Evolutionary conservation across 2,113 vertebrate species (phyloP).

Genomic region (Anhinga anhinga): DNA sequence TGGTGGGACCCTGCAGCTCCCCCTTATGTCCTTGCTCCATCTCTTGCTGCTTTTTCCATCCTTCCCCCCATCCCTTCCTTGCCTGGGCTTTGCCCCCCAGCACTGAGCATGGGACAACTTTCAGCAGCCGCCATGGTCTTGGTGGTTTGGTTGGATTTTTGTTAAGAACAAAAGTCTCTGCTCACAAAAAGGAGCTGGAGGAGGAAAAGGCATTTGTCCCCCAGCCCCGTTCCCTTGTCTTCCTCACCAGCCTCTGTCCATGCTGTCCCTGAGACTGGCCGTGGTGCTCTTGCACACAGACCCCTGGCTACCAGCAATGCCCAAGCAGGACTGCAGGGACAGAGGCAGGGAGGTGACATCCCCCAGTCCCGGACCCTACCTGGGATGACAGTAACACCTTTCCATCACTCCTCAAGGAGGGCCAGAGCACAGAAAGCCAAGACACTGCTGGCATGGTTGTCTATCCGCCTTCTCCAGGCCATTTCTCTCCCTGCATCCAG

Average conservation of each 20-base stretch:
- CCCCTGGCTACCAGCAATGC: neutral
- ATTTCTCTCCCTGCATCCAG: neutral
- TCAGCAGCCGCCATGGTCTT: neutral
- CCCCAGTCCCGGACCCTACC: neutral
- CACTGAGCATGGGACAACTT: neutral
- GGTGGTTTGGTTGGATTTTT: neutral
- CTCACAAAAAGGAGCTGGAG: neutral
- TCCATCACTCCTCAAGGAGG: neutral
- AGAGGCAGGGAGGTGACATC: neutral
- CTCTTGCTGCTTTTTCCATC: neutral
- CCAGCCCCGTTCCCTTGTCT: neutral
- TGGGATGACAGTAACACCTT: neutral
- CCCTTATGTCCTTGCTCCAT: accelerated
- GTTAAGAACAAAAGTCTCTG: neutral
- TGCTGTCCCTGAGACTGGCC: accelerated
- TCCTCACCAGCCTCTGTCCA: accelerated
- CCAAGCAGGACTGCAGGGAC: neutral
- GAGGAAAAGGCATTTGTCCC: neutral
- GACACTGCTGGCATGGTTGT: neutral
- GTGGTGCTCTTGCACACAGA: accelerated
- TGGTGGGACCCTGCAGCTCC: neutral
- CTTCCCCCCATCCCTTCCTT: neutral
- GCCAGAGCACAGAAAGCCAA: accelerated
- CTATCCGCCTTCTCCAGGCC: neutral
- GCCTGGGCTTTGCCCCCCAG: neutral